Percentiles rank a stretch among this genome's conserved stretches.
phyloP scores from a whole-genome alignment of 35 echinoderm and acorn worm species.

The Diadema setosum region DNA sequence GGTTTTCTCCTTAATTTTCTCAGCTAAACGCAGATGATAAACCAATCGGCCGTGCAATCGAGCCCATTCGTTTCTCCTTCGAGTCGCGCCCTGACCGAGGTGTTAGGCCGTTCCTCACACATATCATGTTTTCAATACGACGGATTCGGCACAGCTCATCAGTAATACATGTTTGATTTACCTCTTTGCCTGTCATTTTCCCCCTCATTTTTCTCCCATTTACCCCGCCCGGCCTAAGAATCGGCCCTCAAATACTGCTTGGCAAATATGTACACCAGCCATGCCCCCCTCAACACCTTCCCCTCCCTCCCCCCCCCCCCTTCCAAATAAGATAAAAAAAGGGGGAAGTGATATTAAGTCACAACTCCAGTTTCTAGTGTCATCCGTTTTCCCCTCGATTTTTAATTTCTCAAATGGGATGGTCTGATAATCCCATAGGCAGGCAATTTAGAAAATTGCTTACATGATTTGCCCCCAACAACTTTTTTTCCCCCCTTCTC shows the following conservation, averaged over 20 bases:
- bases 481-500: background rate
- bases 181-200: too few relatives aligned
- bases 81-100: background rate
- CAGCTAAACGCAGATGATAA: background rate
- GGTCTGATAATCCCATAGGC: conserved; percentile 23
- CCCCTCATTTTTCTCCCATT: too few relatives aligned
- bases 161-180: too few relatives aligned
- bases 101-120: background rate
- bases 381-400: background rate
- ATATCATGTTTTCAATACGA: background rate
- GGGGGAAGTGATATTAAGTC: too few relatives aligned
- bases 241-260: too few relatives aligned
- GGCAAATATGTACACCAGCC: too few relatives aligned
- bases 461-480: conserved; percentile 18
- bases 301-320: too few relatives aligned
- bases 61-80: background rate
- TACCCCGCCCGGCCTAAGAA: too few relatives aligned
- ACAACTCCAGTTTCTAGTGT: too few relatives aligned
- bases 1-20: background rate
- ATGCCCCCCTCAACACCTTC: too few relatives aligned
- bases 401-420: conserved; percentile 36
- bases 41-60: background rate
- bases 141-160: background rate
- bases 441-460: conserved; percentile 33
- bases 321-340: too few relatives aligned